Evolutionary conservation across 2,113 vertebrate species (phyloP).

Genomic region (Chrysochloris asiatica): DNA sequence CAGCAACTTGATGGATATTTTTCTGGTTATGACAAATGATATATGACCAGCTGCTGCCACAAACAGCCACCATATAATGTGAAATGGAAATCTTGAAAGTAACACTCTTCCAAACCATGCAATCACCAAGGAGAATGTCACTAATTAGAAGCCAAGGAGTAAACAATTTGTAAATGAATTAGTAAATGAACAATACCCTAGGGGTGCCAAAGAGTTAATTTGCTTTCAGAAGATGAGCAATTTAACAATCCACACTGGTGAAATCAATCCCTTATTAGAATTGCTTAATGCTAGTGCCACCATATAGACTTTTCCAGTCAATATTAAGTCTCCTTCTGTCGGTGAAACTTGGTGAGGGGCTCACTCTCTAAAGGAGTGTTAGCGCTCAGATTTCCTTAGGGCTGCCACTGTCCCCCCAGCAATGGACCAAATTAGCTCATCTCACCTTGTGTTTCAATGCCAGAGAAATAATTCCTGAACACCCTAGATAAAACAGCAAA

Average conservation of each 20-base stretch:
- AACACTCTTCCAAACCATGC: not conserved
- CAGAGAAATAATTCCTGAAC: not conserved
- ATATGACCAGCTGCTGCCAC: not conserved
- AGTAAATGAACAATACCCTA: conserved; percentile 65
- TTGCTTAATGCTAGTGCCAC: not conserved
- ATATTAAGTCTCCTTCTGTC: not conserved
- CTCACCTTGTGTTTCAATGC: not conserved
- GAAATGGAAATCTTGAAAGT: not conserved
- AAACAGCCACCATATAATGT: not conserved
- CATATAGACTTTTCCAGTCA: not conserved
- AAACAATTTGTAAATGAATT: conserved; percentile 75
- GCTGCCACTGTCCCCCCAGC: not conserved
- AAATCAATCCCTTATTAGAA: conserved; percentile 63
- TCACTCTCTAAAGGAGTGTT: not conserved
- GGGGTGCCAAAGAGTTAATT: conserved; percentile 63
- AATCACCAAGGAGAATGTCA: conserved; percentile 35
- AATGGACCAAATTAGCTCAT: not conserved
- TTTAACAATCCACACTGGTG: conserved; percentile 43
- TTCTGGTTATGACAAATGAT: conserved; percentile 73
- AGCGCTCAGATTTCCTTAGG: not conserved
- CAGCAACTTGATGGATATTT: conserved; percentile 69
- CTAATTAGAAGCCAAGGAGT: conserved; percentile 68
- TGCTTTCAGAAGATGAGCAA: conserved; percentile 63
- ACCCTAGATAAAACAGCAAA: not conserved
- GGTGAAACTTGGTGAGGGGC: not conserved